These are phyloP conservation scores for Glyptemys insculpta DNA, from an alignment of 2,797 vertebrate species.

Conservation along the genomic window DNA sequence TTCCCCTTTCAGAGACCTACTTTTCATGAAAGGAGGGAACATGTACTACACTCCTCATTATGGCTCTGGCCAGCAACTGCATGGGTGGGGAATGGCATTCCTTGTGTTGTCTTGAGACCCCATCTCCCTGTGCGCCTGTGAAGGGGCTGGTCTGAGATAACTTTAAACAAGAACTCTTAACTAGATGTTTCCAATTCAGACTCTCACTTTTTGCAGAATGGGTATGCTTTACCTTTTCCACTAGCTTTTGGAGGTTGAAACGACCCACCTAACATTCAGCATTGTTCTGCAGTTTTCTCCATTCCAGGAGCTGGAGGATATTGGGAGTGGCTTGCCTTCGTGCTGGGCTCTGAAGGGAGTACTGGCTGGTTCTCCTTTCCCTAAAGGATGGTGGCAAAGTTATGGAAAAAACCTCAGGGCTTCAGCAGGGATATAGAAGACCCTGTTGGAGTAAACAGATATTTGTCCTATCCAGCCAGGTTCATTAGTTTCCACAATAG, in stretches of 20 bases:
- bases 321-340: neutral
- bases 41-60: rapidly evolving
- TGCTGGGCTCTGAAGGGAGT: rapidly evolving
- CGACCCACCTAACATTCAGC: rapidly evolving
- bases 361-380: neutral
- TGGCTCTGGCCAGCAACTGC: neutral
- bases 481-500: rapidly evolving
- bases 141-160: neutral
- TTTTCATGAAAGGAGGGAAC: neutral
- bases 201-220: rapidly evolving
- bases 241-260: neutral
- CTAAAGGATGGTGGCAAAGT: neutral
- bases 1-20: neutral
- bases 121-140: neutral
- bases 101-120: neutral
- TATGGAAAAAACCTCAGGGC: neutral
- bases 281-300: neutral
- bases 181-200: neutral
- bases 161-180: neutral
- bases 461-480: neutral
- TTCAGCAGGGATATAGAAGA: rapidly evolving
- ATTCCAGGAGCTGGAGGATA: neutral
- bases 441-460: neutral
- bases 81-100: neutral
- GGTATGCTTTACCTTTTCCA: neutral